Conservation (phyloP, 2,797 vertebrate genomes). For the Pachyuromys duprasi region DNA sequence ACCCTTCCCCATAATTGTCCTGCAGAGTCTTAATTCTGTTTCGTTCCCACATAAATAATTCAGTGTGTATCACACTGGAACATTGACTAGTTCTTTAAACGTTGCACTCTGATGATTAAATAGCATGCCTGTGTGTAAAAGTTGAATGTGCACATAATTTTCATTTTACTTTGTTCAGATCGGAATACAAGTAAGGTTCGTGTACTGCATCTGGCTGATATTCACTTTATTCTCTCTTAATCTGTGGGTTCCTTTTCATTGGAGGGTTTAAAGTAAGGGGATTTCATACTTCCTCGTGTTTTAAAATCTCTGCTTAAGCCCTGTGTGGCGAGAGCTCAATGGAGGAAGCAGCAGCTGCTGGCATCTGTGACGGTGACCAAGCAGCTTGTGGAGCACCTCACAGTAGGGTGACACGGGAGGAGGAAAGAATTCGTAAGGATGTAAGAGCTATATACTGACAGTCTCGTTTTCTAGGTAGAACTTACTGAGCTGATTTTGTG, state of each 20-base stretch:
- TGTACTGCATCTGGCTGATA: background rate
- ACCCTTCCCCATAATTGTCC: background rate
- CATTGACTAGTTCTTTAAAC: background rate
- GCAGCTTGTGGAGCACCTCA: background rate
- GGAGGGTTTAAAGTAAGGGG: background rate
- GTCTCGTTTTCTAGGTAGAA: background rate
- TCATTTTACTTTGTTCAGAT: background rate
- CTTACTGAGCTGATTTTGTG: background rate
- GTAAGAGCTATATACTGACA: background rate
- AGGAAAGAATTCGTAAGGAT: background rate
- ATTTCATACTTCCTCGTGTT: background rate
- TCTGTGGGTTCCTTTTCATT: background rate
- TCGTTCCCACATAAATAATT: background rate
- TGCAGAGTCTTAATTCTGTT: background rate
- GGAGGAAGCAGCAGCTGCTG: too few relatives aligned
- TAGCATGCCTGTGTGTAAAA: background rate
- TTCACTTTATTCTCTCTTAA: background rate
- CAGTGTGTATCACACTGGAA: background rate
- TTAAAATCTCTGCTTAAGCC: background rate
- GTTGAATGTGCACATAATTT: background rate
- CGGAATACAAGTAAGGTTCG: background rate
- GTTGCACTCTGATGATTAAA: background rate
- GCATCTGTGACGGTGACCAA: background rate
- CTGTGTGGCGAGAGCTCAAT: rapidly evolving
- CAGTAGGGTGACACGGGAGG: rapidly evolving